These are phyloP conservation scores for Zelostemma sp. DNA, from an alignment of 1,140 invertebrate genomes.

Conservation along the genomic window DNA sequence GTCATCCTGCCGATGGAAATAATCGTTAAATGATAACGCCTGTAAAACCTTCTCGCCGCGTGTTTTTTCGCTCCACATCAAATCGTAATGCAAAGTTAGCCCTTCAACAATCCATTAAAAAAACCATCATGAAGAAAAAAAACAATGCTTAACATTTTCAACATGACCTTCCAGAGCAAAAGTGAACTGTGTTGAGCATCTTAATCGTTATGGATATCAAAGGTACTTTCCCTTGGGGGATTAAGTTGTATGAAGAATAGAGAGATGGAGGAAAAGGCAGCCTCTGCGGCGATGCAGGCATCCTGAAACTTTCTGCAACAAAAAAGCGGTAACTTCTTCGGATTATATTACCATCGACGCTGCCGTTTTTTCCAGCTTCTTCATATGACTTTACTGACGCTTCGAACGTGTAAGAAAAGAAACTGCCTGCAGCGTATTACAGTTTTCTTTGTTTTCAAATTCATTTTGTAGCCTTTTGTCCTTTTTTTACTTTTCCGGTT, in stretches of 20 bases:
- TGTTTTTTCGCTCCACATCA: too few species aligned
- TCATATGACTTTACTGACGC: too few species aligned
- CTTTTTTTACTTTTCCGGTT: too few species aligned
- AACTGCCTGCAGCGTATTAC: too few species aligned
- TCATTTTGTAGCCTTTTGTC: too few species aligned
- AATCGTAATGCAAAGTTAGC: too few species aligned
- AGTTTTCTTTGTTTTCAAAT: too few species aligned
- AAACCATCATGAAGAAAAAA: too few species aligned
- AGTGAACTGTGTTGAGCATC: background rate
- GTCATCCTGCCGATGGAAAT: background rate
- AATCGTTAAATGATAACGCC: constrained; percentile 7
- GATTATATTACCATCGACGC: background rate
- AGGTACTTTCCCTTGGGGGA: background rate
- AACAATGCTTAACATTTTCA: background rate
- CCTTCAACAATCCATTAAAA: too few species aligned
- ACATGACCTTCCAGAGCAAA: background rate
- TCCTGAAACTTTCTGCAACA: background rate
- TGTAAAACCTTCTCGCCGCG: background rate
- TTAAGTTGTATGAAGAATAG: background rate
- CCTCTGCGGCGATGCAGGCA: background rate
- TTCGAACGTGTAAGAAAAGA: too few species aligned
- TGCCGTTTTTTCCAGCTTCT: background rate
- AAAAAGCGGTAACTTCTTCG: background rate
- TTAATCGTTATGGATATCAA: constrained; percentile 5
- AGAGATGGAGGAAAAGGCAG: background rate